These are phyloP conservation scores for Arvicanthis niloticus DNA, from an alignment of 2,113 vertebrate species.

Conservation along the genomic window DNA sequence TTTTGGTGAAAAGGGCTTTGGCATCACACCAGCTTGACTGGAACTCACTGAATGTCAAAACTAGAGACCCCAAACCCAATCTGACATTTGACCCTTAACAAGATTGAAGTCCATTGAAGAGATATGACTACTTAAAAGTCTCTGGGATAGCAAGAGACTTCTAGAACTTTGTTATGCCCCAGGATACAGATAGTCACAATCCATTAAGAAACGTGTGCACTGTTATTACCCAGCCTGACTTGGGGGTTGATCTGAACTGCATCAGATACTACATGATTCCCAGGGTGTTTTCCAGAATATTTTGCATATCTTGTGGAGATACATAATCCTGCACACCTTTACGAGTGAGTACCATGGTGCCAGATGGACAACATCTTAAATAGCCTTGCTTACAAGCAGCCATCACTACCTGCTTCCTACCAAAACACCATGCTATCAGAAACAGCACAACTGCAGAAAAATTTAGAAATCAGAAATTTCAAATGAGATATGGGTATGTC, in stretches of 20 bases:
- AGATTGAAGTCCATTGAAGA: not conserved
- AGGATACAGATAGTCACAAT: not conserved
- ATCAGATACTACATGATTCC: not conserved
- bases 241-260: not conserved
- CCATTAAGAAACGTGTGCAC: not conserved
- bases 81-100: not conserved
- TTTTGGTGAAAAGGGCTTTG: conserved; percentile 39
- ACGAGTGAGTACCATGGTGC: not conserved
- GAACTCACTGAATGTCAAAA: not conserved
- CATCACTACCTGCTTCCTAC: not conserved
- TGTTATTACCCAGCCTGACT: not conserved
- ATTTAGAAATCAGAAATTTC: not conserved
- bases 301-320: not conserved
- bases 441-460: not conserved
- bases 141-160: not conserved
- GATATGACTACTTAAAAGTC: not conserved
- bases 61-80: not conserved
- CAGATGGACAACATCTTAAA: not conserved
- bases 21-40: not conserved
- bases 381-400: not conserved
- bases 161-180: not conserved
- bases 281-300: not conserved
- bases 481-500: not conserved
- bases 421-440: accelerated
- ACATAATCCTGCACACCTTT: not conserved